A percentile compares a stretch with the other conserved stretches of the same genome.
Conservation (phyloP, 1,140 invertebrate species). For the Sitophilus oryzae region DNA sequence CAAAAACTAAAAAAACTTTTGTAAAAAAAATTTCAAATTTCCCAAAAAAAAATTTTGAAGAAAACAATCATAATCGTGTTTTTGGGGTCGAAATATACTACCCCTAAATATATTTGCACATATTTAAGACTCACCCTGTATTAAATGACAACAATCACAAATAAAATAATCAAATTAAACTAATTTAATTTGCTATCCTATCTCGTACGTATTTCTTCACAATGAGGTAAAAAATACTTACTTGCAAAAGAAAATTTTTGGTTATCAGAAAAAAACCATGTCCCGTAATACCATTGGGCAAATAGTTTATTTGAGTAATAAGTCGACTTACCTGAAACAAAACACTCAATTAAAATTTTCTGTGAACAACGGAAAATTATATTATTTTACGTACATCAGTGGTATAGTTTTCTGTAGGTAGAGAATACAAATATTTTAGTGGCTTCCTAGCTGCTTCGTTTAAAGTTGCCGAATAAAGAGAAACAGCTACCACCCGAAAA, state of each 20-base stretch:
- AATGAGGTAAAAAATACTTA: constrained; percentile 36
- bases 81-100: too few species aligned
- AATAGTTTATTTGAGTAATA: constrained; percentile 48
- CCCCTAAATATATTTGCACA: too few species aligned
- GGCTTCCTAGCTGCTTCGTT: constrained; percentile 56
- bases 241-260: constrained; percentile 57
- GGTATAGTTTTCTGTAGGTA: constrained; percentile 51
- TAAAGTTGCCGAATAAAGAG: constrained; percentile 54
- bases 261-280: constrained; percentile 60
- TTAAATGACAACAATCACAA: too few species aligned
- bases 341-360: neutral
- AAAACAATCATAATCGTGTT: too few species aligned
- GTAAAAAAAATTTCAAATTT: too few species aligned
- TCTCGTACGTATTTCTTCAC: neutral
- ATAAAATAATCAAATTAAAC: neutral
- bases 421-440: constrained; percentile 50
- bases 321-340: constrained; percentile 28
- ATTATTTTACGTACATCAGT: constrained; percentile 47
- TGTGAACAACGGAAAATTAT: neutral
- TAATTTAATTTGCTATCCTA: neutral
- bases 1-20: too few species aligned
- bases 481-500: constrained; percentile 52
- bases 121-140: too few species aligned
- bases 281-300: constrained; percentile 56
- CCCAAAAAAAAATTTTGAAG: too few species aligned